phyloP scores from a whole-genome alignment of 1,140 invertebrate genomes.

The Drosophila hydei region DNA sequence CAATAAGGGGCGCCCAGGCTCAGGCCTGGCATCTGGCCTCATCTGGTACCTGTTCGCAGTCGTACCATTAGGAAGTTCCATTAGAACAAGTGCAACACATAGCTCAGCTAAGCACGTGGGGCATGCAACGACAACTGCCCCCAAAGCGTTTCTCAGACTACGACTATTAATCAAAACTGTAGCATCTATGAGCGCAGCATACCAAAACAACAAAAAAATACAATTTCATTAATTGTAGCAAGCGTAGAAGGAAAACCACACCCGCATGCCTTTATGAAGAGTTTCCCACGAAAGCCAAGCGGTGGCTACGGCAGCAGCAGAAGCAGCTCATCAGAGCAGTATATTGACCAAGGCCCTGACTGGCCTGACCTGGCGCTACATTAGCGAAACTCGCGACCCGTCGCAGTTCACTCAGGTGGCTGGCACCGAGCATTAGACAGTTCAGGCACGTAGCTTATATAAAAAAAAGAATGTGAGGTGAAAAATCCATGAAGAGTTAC shows the following conservation, averaged over 20 bases:
- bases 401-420: slow-evolving; percentile 51
- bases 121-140: slow-evolving; percentile 36
- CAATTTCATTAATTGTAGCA: slow-evolving; percentile 78
- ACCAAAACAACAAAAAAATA: slow-evolving; percentile 26
- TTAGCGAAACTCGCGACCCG: slow-evolving; percentile 35
- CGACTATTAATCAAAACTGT: slow-evolving; percentile 66
- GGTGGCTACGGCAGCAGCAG: slow-evolving; percentile 20
- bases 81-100: slow-evolving; percentile 74
- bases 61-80: slow-evolving; percentile 15
- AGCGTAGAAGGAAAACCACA: slow-evolving; percentile 69
- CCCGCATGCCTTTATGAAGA: slow-evolving; percentile 77
- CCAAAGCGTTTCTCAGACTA: slow-evolving; percentile 51
- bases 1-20: slow-evolving; percentile 55
- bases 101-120: slow-evolving; percentile 13
- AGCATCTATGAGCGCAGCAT: slow-evolving; percentile 25
- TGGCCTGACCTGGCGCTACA: slow-evolving; percentile 51
- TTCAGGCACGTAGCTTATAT: slow-evolving; percentile 62
- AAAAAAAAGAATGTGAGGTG: slow-evolving; percentile 42
- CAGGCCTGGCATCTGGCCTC: not conserved
- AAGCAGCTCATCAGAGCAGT: slow-evolving; percentile 30
- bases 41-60: slow-evolving; percentile 6
- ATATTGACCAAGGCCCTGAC: slow-evolving; percentile 38
- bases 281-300: slow-evolving; percentile 71
- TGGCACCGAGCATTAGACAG: slow-evolving; percentile 49
- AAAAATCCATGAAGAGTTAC: slow-evolving; percentile 50